These are phyloP conservation scores for Sphaeramia orbicularis DNA, from an alignment of 2,797 vertebrate genomes.

Conservation along the genomic window DNA sequence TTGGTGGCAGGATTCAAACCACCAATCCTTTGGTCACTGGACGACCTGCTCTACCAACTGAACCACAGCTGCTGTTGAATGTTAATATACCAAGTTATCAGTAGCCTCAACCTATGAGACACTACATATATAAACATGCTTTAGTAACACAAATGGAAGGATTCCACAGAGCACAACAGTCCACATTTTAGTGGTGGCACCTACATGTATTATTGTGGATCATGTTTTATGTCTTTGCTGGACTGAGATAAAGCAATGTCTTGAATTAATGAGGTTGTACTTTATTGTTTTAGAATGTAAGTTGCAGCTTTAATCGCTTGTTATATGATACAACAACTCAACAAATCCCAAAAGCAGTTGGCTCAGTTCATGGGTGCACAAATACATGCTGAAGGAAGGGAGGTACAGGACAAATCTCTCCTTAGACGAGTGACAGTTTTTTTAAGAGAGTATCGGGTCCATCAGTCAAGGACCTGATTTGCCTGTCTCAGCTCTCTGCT, in stretches of 20 bases:
- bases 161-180: slow-evolving; percentile 1
- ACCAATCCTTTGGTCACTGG: no score
- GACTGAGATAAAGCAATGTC: slow-evolving; percentile 11
- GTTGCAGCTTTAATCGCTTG: not conserved
- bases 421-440: slow-evolving; percentile 13
- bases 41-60: no score
- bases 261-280: slow-evolving; percentile 30
- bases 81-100: not conserved
- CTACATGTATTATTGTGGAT: not conserved
- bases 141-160: not conserved
- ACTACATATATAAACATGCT: not conserved
- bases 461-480: slow-evolving; percentile 47
- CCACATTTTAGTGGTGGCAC: not conserved
- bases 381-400: slow-evolving; percentile 11
- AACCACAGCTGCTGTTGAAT: no score
- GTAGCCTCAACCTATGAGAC: not conserved
- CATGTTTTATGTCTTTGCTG: slow-evolving; percentile 38
- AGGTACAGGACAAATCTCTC: slow-evolving; percentile 21
- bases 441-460: slow-evolving; percentile 17
- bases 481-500: slow-evolving; percentile 49
- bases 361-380: slow-evolving; percentile 26
- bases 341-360: slow-evolving; percentile 14
- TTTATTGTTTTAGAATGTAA: slow-evolving; percentile 30
- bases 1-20: no score
- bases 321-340: not conserved